phyloP scores from a whole-genome alignment of 2,797 vertebrate genomes.

The Enteromius unitaeniatus region DNA sequence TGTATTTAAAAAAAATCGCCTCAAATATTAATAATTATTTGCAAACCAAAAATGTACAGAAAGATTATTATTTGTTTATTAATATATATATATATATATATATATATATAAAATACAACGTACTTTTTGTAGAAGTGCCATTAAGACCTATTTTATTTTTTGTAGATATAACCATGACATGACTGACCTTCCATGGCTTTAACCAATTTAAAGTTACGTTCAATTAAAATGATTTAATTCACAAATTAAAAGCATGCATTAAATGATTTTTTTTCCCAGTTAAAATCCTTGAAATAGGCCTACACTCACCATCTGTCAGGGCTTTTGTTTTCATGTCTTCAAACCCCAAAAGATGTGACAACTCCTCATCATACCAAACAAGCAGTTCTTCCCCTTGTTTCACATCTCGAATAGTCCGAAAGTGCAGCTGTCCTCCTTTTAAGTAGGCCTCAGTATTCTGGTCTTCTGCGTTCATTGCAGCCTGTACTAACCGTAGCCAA shows the following conservation, averaged over 20 bases:
- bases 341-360: slow-evolving; percentile 85
- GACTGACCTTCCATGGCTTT: background rate
- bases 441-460: slow-evolving; percentile 87
- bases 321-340: slow-evolving; percentile 76
- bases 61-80: background rate
- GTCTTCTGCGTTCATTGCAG: slow-evolving; percentile 81
- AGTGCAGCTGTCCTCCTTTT: slow-evolving; percentile 83
- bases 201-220: background rate
- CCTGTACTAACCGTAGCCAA: slow-evolving; percentile 86
- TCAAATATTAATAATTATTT: background rate
- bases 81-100: background rate
- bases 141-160: background rate
- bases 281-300: background rate
- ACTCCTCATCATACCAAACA: slow-evolving; percentile 89
- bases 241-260: background rate
- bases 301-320: slow-evolving; percentile 75
- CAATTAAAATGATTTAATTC: background rate
- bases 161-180: background rate
- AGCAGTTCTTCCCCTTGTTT: slow-evolving; percentile 85
- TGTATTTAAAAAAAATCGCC: too few species aligned
- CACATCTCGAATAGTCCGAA: slow-evolving; percentile 80
- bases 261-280: background rate
- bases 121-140: background rate
- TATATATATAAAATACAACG: background rate
- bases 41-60: background rate